Evolutionary conservation across 1,140 invertebrate genomes (phyloP), one percentile per base, ranked within the genome.

Genomic region (Aphaenogaster ashmeadi): DNA sequence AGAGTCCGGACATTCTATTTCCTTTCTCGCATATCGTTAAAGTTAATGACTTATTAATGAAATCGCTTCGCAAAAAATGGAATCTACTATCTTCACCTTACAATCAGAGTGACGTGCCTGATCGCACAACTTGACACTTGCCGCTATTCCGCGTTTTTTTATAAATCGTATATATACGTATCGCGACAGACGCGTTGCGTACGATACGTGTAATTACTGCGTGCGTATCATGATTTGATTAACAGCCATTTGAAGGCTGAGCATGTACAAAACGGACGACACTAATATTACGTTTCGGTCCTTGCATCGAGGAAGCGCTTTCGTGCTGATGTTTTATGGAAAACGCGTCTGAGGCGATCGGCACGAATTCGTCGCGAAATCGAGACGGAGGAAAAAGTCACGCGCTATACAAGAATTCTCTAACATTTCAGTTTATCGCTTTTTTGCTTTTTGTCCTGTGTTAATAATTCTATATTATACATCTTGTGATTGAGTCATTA

Each of bases 281-380:
- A 71, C 72, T 44, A 50, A 87, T 54, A 56, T 74, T 56, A 90
- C 86, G 67, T 38, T 50, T 84, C 64, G 62, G 6, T 44, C 52
- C 58, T 78, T 41, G 78, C 52, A 85, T 86, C 67, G 69, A 90
- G 90, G 90, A 92, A 92, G 83, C 74, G 52, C 90, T 92, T 92
- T 92, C 90, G 69, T 92, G 44, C 90, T 90, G 90, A 92, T 92
- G 88, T 92, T 92, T 92, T 92, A 92, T 92, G 88, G 91, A 92
- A 92, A 92, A 86, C 92, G 60, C 80, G 87, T 91, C 54, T 62
- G 67, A 90, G 33, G 66, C 41, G 38, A 50, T 21, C 58, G 64
- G 62, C 66, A 90, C 58, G 79, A 90, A 87, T 66, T 89, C 71
- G 69, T 33, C 54, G 56, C 60, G 44, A 72, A 58, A 69, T 44